These are phyloP conservation scores for Leptopilina drosophilae DNA, from an alignment of 2,888 invertebrate genomes.

Conservation along the genomic window DNA sequence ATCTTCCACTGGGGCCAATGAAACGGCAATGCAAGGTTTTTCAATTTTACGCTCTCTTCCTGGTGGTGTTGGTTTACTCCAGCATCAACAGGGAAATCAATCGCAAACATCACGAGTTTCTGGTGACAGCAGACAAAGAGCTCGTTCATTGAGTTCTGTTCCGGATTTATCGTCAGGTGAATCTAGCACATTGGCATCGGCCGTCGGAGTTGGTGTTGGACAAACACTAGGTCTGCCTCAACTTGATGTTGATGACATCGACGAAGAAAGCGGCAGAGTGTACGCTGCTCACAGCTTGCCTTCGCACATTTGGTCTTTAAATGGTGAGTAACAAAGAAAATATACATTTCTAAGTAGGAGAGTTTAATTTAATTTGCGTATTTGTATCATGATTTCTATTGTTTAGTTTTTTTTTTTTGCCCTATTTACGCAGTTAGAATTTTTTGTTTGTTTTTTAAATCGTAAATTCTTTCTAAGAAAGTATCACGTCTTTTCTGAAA, in stretches of 20 bases:
- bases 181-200: constrained; percentile 83
- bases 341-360: background rate
- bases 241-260: constrained; percentile 83
- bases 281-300: constrained; percentile 93
- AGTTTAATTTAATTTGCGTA: background rate
- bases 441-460: constrained; percentile 6
- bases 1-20: constrained; percentile 86
- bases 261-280: constrained; percentile 83
- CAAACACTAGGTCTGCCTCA: constrained; percentile 84
- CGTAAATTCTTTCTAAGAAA: background rate
- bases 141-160: constrained; percentile 89
- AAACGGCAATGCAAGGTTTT: constrained; percentile 80
- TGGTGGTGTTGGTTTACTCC: constrained; percentile 85
- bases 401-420: background rate
- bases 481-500: background rate
- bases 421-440: constrained; percentile 3
- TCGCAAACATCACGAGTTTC: constrained; percentile 72
- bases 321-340: constrained; percentile 15
- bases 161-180: constrained; percentile 82
- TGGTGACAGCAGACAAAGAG: constrained; percentile 82
- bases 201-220: constrained; percentile 82
- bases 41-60: constrained; percentile 84
- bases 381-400: background rate
- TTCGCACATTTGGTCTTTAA: constrained; percentile 94
- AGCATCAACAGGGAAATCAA: constrained; percentile 73